These are phyloP conservation scores for Saturnia japonica DNA, from an alignment of 2,888 invertebrate genomes.

Conservation along the genomic window DNA sequence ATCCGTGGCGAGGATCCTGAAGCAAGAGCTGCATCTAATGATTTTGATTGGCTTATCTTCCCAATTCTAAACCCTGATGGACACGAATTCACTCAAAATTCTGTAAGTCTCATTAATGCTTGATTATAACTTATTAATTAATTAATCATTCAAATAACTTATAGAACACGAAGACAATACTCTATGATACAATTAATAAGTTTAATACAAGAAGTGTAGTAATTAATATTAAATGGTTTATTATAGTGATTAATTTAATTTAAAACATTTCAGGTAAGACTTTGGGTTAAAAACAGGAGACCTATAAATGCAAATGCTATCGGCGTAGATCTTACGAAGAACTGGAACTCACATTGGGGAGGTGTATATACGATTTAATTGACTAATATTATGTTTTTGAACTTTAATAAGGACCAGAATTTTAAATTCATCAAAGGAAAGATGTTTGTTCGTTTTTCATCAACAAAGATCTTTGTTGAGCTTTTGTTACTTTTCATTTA, in stretches of 20 bases:
- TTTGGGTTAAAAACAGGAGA: conserved; percentile 85
- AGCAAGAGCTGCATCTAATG: conserved; percentile 72
- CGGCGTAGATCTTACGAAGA: conserved; percentile 85
- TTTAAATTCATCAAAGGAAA: not conserved
- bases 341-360: conserved; percentile 85
- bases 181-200: not conserved
- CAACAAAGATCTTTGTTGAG: not conserved
- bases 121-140: not conserved
- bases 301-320: conserved; percentile 57
- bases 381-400: not conserved
- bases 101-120: conserved; percentile 52
- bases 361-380: conserved; percentile 45
- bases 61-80: conserved; percentile 91
- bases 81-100: conserved; percentile 84
- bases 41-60: conserved; percentile 88
- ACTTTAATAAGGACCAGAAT: not conserved
- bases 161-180: too few species aligned
- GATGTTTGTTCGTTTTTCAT: not conserved
- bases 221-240: not conserved
- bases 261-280: conserved; percentile 65
- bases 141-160: not conserved
- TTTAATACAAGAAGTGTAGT: not conserved
- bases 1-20: conserved; percentile 78
- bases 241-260: not conserved
- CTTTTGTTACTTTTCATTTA: not conserved